These are phyloP conservation scores for Trinorchestia longiramus DNA, from an alignment of 1,140 invertebrate species.

Conservation along the genomic window DNA sequence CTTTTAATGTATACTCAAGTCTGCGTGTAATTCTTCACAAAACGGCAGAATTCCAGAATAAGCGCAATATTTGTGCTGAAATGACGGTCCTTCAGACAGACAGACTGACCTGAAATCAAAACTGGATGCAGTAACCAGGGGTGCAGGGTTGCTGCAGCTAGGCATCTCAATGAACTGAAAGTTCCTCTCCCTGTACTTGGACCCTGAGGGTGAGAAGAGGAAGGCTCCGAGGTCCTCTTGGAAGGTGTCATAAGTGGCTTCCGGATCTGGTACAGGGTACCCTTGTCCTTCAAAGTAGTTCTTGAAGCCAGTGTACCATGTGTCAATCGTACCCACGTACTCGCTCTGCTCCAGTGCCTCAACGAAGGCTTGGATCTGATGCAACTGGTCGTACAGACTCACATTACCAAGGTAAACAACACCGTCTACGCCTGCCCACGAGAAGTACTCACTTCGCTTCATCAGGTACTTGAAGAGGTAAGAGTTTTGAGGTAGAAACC, in stretches of 20 bases:
- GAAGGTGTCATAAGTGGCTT: constrained; percentile 54
- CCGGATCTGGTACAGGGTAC: constrained; percentile 55
- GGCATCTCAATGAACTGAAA: constrained; percentile 77
- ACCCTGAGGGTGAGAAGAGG: constrained; percentile 78
- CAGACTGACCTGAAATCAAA: constrained; percentile 33
- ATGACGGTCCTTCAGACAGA: no score
- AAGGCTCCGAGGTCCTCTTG: constrained; percentile 71
- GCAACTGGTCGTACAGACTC: constrained; percentile 77
- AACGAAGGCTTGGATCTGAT: constrained; percentile 71
- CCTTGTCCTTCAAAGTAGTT: constrained; percentile 59
- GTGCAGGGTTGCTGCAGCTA: constrained; percentile 73
- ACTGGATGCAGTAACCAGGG: constrained; percentile 59
- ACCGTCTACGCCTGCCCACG: constrained; percentile 68
- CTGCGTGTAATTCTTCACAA: no score
- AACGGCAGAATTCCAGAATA: no score
- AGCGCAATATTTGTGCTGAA: no score
- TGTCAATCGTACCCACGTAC: constrained; percentile 67
- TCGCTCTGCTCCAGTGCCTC: constrained; percentile 46
- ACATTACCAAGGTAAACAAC: constrained; percentile 78
- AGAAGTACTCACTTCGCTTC: constrained; percentile 65
- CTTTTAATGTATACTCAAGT: no score
- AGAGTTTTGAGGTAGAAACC: constrained; percentile 74
- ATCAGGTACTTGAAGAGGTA: constrained; percentile 66
- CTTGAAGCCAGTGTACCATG: constrained; percentile 71
- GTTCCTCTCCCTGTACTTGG: constrained; percentile 77